These are phyloP conservation scores for Myiozetetes cayanensis DNA, from an alignment of 2,113 vertebrate genomes.

Conservation along the genomic window DNA sequence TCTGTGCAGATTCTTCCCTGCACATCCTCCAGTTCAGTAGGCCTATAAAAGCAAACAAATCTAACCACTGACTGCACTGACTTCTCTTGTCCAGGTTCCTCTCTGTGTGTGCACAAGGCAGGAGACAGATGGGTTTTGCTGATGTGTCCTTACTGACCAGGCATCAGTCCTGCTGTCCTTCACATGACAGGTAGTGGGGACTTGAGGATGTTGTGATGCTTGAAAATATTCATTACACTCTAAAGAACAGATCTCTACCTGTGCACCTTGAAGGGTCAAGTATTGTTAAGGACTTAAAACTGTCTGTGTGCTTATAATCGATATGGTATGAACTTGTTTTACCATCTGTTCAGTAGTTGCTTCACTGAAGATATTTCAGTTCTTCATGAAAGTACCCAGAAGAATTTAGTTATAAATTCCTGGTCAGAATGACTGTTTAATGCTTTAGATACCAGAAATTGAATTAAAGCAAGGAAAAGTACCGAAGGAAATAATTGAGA, in stretches of 20 bases:
- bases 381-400: neutral
- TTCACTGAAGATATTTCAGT: neutral
- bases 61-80: neutral
- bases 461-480: neutral
- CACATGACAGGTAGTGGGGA: no score
- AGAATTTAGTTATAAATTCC: neutral
- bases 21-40: neutral
- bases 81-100: neutral
- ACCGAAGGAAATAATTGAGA: neutral
- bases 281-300: neutral
- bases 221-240: neutral
- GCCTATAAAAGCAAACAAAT: neutral
- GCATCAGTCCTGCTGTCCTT: neutral
- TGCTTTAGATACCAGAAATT: neutral
- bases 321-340: neutral
- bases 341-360: neutral
- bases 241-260: neutral
- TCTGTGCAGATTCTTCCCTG: neutral
- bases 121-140: neutral
- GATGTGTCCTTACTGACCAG: neutral
- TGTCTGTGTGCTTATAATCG: neutral
- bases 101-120: neutral
- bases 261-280: neutral
- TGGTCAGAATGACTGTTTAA: neutral
- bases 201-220: neutral